These are phyloP conservation scores for Gambusia holbrooki DNA, from an alignment of 2,113 vertebrate genomes.

Conservation along the genomic window DNA sequence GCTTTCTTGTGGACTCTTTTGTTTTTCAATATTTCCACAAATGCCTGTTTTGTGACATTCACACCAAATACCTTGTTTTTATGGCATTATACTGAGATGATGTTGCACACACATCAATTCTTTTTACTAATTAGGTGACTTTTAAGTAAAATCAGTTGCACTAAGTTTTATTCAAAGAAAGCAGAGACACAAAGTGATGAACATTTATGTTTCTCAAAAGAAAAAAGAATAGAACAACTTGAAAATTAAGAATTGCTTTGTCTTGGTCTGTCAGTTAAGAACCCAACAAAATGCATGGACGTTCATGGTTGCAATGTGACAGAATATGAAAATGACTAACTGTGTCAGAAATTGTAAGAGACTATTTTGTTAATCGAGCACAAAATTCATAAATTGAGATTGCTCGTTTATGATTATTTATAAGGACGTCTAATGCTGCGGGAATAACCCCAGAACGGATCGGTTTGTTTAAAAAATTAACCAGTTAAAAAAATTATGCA, in stretches of 20 bases:
- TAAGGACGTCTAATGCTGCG: neutral
- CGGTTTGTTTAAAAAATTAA: neutral
- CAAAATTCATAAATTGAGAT: neutral
- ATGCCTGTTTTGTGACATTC: neutral
- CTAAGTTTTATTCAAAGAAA: neutral
- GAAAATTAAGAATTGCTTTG: too few species aligned
- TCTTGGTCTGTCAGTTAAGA: too few species aligned
- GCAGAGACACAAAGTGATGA: neutral
- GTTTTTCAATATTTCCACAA: neutral
- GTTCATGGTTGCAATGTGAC: too few species aligned
- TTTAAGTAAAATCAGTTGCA: neutral
- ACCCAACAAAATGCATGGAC: too few species aligned
- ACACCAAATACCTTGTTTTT: neutral
- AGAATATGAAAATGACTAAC: too few species aligned
- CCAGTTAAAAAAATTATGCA: neutral
- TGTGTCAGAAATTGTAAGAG: too few species aligned
- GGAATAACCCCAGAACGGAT: neutral
- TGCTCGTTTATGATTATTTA: neutral
- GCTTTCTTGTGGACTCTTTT: neutral
- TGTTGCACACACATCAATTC: neutral
- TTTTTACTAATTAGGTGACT: neutral
- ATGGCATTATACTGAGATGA: neutral
- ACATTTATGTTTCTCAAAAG: neutral
- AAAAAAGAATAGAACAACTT: too few species aligned
- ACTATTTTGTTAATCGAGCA: neutral